Base-by-base conservation (phyloP, 2,113 vertebrate genomes). In the Sceloporus tristichus region DNA sequence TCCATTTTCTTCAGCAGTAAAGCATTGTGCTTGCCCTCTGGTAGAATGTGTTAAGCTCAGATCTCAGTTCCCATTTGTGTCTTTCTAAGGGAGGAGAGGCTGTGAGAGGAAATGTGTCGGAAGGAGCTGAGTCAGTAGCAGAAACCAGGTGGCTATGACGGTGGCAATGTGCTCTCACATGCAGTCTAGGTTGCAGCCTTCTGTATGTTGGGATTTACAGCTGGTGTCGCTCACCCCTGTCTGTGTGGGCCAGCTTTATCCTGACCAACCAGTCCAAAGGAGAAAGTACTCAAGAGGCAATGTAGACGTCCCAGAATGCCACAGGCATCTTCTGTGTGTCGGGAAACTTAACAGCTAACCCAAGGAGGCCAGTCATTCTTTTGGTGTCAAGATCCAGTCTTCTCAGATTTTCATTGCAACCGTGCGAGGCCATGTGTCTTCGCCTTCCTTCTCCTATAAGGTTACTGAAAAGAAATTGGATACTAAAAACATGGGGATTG, bases 91-190 rank as follows among this genome's bases (percentile, higher is more conserved):
- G 59, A 83, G 5, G 54, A 40, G 53, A 59, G 71, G 13, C 21
- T 2, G 34, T 8, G 1, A 27, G 16, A 1, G 16, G n/a, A 40
- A 25, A 19, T 2, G 27, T 1, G 10, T 2, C 21, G 1, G 25
- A 10, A 4, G 5, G 23, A 66, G 62, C 62, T 65, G 13, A n/a
- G 8, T 25, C n/a, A 25, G 79, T 25, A 34, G 59, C 19, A 25
- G 79, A 13, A 80, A 11, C n/a, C 29, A 40, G 0, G 4, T 2
- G 10, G 21, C 25, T 9, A 0, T 25, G 5, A 19, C 6, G 14
- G 9, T 3, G 65, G 13, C 40, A 8, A 23, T 29, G 23, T 8
- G 42, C 42, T 11, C 13, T n/a, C 2, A 3, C 14, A 42, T 53
- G 25, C 16, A 10, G 19, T 23, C 70, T 68, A 34, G 27, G 16